Evolutionary conservation across 2,113 vertebrate species (phyloP).

Genomic region (Caranx ignobilis): DNA sequence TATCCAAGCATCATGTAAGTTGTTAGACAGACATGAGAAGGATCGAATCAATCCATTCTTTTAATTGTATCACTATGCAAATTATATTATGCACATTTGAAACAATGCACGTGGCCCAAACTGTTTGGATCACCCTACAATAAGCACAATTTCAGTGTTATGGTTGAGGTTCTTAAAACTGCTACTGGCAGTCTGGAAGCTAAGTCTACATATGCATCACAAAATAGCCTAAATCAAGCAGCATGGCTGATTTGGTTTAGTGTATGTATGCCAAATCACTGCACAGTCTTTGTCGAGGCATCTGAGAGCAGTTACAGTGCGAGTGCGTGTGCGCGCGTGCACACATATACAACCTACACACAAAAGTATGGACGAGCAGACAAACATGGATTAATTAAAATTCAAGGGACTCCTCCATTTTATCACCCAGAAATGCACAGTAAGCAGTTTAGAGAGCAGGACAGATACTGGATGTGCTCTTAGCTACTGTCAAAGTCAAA

Average conservation of each 20-base stretch:
- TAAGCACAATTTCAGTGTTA: not conserved
- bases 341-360: not conserved
- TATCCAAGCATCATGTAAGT: not conserved
- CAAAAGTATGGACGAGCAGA: constrained; percentile 7
- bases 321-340: not conserved
- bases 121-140: not conserved
- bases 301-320: constrained; percentile 3
- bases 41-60: not conserved
- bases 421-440: constrained; percentile 4
- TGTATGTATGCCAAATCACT: not conserved
- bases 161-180: not conserved
- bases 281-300: not conserved
- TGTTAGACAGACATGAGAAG: not conserved
- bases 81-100: not conserved
- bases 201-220: not conserved
- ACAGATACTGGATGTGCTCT: not conserved
- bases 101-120: not conserved
- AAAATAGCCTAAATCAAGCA: not conserved
- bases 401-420: constrained; percentile 8
- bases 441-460: constrained; percentile 3
- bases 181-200: not conserved
- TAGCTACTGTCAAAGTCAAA: not conserved
- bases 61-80: not conserved
- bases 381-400: not conserved
- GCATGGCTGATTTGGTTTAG: not conserved